phyloP scores from a whole-genome alignment of 2,888 invertebrate species.

The Flexamia atlantica region DNA sequence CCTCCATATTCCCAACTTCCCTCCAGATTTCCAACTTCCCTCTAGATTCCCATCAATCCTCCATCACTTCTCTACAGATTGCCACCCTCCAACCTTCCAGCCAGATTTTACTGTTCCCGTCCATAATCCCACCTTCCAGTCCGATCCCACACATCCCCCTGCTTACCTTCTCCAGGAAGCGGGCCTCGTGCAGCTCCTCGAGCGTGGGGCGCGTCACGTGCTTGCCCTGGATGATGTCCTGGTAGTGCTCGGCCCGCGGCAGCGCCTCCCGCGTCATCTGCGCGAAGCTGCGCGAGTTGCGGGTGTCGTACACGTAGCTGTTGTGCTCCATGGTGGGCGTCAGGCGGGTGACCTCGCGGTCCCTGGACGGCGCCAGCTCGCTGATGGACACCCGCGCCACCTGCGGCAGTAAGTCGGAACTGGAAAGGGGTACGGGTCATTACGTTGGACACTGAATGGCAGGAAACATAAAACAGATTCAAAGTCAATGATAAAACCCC shows the following conservation, averaged over 20 bases:
- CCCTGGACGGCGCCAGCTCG: constrained; percentile 46
- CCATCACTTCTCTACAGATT: no score
- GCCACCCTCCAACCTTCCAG: no score
- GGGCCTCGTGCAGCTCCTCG: constrained; percentile 88
- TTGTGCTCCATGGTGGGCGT: constrained; percentile 63
- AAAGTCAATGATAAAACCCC: no score
- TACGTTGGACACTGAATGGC: no score
- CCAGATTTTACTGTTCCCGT: neutral
- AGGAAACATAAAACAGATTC: no score
- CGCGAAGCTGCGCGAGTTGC: constrained; percentile 81
- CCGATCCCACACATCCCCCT: neutral
- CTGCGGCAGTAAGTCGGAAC: neutral
- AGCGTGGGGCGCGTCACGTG: constrained; percentile 92
- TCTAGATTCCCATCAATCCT: no score
- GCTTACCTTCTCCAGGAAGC: constrained; percentile 66
- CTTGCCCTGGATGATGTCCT: constrained; percentile 93
- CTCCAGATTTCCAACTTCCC: no score
- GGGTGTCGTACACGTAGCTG: constrained; percentile 78
- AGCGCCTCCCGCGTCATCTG: constrained; percentile 92
- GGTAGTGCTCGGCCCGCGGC: constrained; percentile 92
- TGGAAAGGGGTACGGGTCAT: neutral
- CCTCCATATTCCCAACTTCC: no score
- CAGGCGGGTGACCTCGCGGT: constrained; percentile 52
- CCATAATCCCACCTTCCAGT: neutral
- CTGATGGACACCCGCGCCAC: constrained; percentile 65